Evolutionary conservation across 1,140 invertebrate species (phyloP), one percentile per base, ranked within the genome.

Genomic region (Eriocheir sinensis): DNA sequence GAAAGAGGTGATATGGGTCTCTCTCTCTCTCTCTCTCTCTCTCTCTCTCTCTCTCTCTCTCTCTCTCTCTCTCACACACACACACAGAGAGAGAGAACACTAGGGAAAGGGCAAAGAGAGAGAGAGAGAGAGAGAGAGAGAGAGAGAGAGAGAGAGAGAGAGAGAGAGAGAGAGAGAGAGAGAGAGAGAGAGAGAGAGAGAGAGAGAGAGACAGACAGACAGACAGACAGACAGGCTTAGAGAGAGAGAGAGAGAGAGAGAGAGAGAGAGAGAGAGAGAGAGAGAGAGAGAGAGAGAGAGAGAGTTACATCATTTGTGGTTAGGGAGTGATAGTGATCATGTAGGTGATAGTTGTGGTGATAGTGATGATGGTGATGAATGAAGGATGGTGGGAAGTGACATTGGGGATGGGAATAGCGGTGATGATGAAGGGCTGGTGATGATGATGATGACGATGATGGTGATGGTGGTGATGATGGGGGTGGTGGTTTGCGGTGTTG

Each of bases 351-450:
- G 53, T 72, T 12, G 27, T 72, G 53, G 27, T 72, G 53, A 72
- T 72, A 72, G 27, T 72, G 53, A 72, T 72, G 27, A 72, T 72
- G 27, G 27, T 72, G 27, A n/a, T n/a, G n/a, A n/a, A n/a, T n/a
- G n/a, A n/a, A n/a, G n/a, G n/a, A n/a, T n/a, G n/a, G n/a, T n/a
- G n/a, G n/a, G n/a, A 12, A 72, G 27, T 72, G 27, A 72, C 27
- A 72, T 12, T 72, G 27, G 27, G 12, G 27, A 72, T 72, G 53
- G 27, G 12, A 72, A 72, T 72, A 27, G 27, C 27, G 53, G 27
- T 72, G 53, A 72, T 72, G 53, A 72, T 72, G 53, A 72, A 72
- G n/a, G n/a, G n/a, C n/a, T n/a, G n/a, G n/a, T n/a, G n/a, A n/a
- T n/a, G n/a, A n/a, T n/a, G n/a, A n/a, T n/a, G n/a, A n/a, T n/a